A percentile compares a stretch with the other conserved stretches of the same genome.
phyloP scores from a whole-genome alignment of 2,797 vertebrate species.

The Gallinago solitaria region DNA sequence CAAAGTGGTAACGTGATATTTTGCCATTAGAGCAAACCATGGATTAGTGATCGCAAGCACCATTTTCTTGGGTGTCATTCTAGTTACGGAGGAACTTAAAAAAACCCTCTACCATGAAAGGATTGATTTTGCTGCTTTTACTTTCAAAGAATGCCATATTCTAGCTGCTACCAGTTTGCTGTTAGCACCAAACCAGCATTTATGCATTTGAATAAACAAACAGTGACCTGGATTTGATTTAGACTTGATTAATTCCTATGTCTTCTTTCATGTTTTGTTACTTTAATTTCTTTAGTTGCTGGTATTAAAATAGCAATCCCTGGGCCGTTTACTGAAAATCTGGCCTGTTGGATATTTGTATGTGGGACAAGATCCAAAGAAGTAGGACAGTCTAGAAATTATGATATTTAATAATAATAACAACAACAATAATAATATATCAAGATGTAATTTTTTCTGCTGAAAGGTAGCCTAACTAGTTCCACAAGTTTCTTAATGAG shows the following conservation, averaged over 20 bases:
- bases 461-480: neutral
- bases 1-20: fast-evolving
- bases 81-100: neutral
- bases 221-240: neutral
- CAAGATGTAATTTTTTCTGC: neutral
- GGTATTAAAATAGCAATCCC: neutral
- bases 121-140: neutral
- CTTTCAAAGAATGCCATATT: neutral
- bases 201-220: neutral
- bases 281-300: neutral
- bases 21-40: neutral
- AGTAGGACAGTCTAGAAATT: neutral
- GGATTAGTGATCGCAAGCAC: fast-evolving
- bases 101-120: neutral
- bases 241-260: neutral
- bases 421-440: neutral
- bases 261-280: neutral
- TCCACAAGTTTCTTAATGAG: neutral
- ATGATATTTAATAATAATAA: neutral
- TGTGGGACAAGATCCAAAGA: neutral
- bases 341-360: neutral
- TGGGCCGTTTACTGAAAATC: neutral
- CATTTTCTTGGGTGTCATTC: neutral
- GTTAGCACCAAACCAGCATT: neutral
- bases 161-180: neutral